Evolutionary conservation across 2,113 vertebrate species (phyloP).

Genomic region (Todiramphus chloris): DNA sequence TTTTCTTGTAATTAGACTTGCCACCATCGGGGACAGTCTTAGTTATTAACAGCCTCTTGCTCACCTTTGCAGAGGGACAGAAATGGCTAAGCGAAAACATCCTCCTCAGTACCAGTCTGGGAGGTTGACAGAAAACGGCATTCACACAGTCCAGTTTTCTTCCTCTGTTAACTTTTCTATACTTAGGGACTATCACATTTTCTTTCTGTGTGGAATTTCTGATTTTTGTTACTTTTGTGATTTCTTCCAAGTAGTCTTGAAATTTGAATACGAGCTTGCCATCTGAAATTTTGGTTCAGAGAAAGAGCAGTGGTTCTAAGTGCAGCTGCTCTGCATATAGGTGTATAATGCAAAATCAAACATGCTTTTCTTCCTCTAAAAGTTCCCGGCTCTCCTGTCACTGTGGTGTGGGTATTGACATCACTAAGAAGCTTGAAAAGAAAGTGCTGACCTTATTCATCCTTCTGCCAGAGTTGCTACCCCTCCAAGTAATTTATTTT

Average conservation of each 20-base stretch:
- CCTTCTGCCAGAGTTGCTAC: background rate
- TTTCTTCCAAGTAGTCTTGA: conserved; percentile 7
- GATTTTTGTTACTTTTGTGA: conserved; percentile 32
- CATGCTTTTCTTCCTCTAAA: background rate
- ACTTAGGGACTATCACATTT: conserved; percentile 33
- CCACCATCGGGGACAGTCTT: conserved; percentile 62
- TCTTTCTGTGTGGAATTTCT: conserved; percentile 13
- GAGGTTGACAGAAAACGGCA: conserved; percentile 7
- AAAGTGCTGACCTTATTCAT: conserved; percentile 1
- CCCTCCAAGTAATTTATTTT: conserved; percentile 3
- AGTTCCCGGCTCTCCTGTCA: background rate
- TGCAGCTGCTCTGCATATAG: background rate
- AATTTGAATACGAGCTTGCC: background rate
- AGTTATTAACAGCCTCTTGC: conserved; percentile 61
- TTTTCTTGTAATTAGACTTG: conserved; percentile 72
- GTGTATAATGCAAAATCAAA: conserved; percentile 13
- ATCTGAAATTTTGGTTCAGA: background rate
- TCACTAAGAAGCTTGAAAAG: conserved; percentile 12
- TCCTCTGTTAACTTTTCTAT: conserved; percentile 51
- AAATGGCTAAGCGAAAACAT: conserved; percentile 47
- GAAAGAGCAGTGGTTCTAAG: background rate
- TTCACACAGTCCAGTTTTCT: conserved; percentile 23
- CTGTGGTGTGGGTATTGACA: background rate
- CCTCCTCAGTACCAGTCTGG: background rate
- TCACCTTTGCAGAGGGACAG: conserved; percentile 59